These are phyloP conservation scores for Lepidochitona cinerea DNA, from an alignment of 2,888 invertebrate genomes.

Conservation along the genomic window DNA sequence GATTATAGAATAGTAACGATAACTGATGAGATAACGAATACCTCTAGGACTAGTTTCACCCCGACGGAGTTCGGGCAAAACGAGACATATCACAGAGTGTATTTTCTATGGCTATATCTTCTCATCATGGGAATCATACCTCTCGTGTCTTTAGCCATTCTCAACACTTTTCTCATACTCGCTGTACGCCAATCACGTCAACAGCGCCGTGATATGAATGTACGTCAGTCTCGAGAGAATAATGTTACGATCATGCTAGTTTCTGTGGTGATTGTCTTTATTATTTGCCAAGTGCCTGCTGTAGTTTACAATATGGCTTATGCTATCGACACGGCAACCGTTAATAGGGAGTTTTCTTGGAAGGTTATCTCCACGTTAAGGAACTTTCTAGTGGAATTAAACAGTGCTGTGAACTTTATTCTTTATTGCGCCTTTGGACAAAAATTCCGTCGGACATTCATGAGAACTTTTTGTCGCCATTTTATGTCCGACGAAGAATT, in stretches of 20 bases:
- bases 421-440: conserved; percentile 98
- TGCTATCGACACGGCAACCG: conserved; percentile 75
- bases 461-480: conserved; percentile 61
- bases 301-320: conserved; percentile 79
- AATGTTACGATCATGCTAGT: conserved; percentile 95
- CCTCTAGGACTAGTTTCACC: conserved; percentile 48
- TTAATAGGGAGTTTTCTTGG: conserved; percentile 75
- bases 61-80: conserved; percentile 81
- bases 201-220: conserved; percentile 90
- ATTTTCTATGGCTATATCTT: conserved; percentile 95
- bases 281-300: conserved; percentile 86
- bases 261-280: conserved; percentile 94
- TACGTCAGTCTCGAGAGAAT: conserved; percentile 87
- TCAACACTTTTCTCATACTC: conserved; percentile 85
- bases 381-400: conserved; percentile 94
- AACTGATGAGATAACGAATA: conserved; percentile 21
- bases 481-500: conserved; percentile 46
- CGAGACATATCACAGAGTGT: conserved; percentile 81
- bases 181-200: conserved; percentile 91
- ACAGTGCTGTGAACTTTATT: conserved; percentile 97
- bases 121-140: conserved; percentile 95
- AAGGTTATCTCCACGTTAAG: conserved; percentile 57
- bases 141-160: conserved; percentile 86
- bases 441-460: conserved; percentile 80
- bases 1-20: conserved; percentile 67